Conservation (phyloP, 2,113 vertebrate species). For the Pipa parva region DNA sequence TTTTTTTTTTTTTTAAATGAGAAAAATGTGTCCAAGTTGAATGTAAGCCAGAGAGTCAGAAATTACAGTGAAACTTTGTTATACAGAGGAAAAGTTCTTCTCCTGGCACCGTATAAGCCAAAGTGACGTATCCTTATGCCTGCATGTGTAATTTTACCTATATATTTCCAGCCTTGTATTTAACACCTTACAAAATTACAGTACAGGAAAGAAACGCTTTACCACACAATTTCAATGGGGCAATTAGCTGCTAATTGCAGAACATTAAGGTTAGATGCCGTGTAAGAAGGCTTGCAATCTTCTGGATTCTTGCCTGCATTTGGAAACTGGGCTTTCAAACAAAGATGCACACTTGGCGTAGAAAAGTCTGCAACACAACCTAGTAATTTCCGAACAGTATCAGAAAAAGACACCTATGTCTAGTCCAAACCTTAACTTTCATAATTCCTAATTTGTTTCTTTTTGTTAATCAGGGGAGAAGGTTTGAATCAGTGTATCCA, state of each 20-base stretch:
- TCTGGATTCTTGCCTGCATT: too few relatives aligned
- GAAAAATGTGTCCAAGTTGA: slow-evolving; percentile 40
- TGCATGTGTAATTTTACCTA: background rate
- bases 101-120: background rate
- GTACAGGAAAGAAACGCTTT: background rate
- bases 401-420: too few relatives aligned
- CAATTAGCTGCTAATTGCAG: background rate
- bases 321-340: too few relatives aligned
- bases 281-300: too few relatives aligned
- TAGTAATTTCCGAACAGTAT: too few relatives aligned
- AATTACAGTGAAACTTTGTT: slow-evolving; percentile 39
- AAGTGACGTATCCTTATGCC: background rate
- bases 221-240: background rate
- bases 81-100: slow-evolving; percentile 23
- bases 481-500: too few relatives aligned
- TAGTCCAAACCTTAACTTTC: too few relatives aligned
- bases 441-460: too few relatives aligned
- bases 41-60: slow-evolving; percentile 30
- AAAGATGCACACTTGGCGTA: too few relatives aligned
- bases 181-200: background rate
- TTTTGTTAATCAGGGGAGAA: too few relatives aligned
- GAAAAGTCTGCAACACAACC: too few relatives aligned
- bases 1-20: slow-evolving; percentile 34
- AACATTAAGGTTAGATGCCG: too few relatives aligned
- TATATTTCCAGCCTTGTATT: background rate